A percentile compares a stretch with the other conserved stretches of the same genome.
phyloP scores from a whole-genome alignment of 2,113 vertebrate species.

The Alethe diademata region DNA sequence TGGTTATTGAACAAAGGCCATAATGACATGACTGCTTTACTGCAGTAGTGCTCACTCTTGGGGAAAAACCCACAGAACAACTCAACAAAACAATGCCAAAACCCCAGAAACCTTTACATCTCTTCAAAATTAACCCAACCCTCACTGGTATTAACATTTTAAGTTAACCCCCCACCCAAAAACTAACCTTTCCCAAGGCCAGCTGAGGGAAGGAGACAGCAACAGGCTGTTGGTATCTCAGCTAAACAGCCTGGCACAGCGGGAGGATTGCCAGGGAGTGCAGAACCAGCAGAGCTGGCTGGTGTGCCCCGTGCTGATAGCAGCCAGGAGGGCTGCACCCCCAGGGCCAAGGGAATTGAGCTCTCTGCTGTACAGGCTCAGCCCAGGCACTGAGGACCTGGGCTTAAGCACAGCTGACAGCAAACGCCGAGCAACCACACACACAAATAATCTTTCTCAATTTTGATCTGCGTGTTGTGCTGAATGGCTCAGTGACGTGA shows the following conservation, averaged over 20 bases:
- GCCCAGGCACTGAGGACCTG: neutral
- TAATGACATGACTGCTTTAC: neutral
- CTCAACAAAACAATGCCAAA: neutral
- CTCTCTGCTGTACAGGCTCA: neutral
- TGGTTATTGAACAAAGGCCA: neutral
- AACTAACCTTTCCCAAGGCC: neutral
- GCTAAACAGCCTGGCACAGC: neutral
- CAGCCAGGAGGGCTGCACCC: neutral
- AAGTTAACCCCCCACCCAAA: neutral
- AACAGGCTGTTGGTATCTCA: neutral
- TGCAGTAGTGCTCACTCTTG: neutral
- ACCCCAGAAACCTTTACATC: neutral
- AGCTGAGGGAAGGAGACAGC: neutral
- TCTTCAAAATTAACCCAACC: neutral
- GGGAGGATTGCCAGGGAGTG: neutral
- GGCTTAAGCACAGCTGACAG: neutral
- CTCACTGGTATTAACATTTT: neutral
- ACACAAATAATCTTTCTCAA: neutral
- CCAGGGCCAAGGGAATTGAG: rapidly evolving
- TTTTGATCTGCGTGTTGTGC: neutral
- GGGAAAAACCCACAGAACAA: neutral
- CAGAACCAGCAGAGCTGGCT: neutral
- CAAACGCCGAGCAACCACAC: rapidly evolving
- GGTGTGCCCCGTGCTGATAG: rapidly evolving
- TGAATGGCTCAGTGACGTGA: neutral